Evolutionary conservation across 2,797 vertebrate species (phyloP).

Genomic region (Falco peregrinus): DNA sequence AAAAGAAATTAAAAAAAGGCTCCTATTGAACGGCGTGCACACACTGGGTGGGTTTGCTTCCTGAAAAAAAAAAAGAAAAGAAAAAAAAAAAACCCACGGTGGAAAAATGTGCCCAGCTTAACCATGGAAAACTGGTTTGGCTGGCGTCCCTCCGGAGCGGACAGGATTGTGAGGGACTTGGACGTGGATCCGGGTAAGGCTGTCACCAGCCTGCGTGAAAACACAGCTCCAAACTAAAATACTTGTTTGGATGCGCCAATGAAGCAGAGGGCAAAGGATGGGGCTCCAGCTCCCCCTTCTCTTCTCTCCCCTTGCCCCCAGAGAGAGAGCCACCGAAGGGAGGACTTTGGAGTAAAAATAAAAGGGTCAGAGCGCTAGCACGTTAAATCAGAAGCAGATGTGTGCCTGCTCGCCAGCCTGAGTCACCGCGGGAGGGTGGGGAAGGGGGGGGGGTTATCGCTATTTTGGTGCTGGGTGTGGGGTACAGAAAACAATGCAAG

Average conservation of each 20-base stretch:
- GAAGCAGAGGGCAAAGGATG: neutral
- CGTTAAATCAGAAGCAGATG: slow-evolving; percentile 77
- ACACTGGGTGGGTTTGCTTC: slow-evolving; percentile 78
- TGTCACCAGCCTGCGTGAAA: neutral
- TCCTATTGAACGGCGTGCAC: slow-evolving; percentile 49
- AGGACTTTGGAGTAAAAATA: slow-evolving; percentile 47
- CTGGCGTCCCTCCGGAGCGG: slow-evolving; percentile 58
- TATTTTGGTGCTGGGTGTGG: slow-evolving; percentile 76
- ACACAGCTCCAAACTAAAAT: slow-evolving; percentile 32
- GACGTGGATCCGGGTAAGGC: neutral
- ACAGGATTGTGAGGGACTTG: slow-evolving; percentile 43
- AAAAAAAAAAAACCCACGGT: neutral
- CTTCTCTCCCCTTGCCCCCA: neutral
- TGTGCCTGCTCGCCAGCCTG: slow-evolving; percentile 69
- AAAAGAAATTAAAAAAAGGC: slow-evolving; percentile 58
- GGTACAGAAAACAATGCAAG: slow-evolving; percentile 72
- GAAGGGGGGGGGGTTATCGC: slow-evolving; percentile 65
- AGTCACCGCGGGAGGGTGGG: slow-evolving; percentile 72
- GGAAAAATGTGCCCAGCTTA: slow-evolving; percentile 71
- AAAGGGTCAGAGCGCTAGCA: slow-evolving; percentile 47
- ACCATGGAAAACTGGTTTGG: slow-evolving; percentile 80
- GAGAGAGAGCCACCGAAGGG: neutral
- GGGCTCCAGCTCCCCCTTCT: neutral
- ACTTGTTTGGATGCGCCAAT: neutral
- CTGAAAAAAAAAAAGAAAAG: slow-evolving; percentile 50